Percentiles rank a stretch among this genome's conserved stretches.
These are phyloP conservation scores for Thrips palmi DNA, from an alignment of 1,140 invertebrate species.

Conservation along the genomic window DNA sequence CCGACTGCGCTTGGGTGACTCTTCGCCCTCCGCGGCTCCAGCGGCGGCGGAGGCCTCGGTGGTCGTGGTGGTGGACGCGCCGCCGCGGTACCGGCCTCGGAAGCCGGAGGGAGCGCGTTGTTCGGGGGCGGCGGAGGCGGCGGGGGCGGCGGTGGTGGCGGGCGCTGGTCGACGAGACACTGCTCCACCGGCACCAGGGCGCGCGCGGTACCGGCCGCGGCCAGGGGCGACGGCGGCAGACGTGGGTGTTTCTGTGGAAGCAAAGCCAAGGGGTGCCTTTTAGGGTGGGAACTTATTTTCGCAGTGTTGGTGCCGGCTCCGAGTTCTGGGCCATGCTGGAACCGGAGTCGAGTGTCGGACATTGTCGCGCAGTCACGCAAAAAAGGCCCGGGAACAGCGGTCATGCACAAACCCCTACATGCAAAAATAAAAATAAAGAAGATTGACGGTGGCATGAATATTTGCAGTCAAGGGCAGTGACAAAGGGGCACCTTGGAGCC, in stretches of 20 bases:
- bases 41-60: conserved; percentile 3
- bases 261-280: not conserved
- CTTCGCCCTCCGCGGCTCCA: not conserved
- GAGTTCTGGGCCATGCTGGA: not conserved
- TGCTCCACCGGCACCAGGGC: not conserved
- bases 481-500: not conserved
- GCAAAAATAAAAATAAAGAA: not conserved
- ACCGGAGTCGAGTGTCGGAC: no score
- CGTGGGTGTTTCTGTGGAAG: not conserved
- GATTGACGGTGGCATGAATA: not conserved
- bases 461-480: not conserved
- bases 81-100: conserved; percentile 4
- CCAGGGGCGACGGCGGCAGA: not conserved
- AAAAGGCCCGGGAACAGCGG: no score
- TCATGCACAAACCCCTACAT: not conserved
- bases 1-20: not conserved
- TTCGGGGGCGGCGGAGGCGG: conserved; percentile 1
- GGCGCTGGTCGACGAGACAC: conserved; percentile 11
- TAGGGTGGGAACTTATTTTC: not conserved
- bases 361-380: no score
- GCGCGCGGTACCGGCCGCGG: not conserved
- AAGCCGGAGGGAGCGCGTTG: not conserved
- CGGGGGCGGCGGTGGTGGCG: conserved; percentile 8
- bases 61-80: not conserved
- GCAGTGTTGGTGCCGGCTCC: not conserved